phyloP scores from a whole-genome alignment of 2,113 vertebrate species.

The Lagopus muta region DNA sequence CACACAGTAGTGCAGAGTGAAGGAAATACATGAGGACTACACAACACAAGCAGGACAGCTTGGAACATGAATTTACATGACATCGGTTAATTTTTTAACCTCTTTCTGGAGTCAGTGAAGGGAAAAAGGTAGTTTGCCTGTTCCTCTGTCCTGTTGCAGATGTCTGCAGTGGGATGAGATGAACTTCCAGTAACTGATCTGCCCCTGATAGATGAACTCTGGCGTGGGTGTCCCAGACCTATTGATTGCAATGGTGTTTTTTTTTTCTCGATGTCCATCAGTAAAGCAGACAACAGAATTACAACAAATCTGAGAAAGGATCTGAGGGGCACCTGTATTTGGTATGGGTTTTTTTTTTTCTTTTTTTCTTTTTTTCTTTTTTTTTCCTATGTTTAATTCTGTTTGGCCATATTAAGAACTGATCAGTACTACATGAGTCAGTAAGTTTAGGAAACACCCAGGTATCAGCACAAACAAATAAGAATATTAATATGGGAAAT shows the following conservation, averaged over 20 bases:
- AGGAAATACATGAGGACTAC: neutral
- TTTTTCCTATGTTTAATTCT: neutral
- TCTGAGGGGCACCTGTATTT: neutral
- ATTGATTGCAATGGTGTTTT: neutral
- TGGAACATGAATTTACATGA: neutral
- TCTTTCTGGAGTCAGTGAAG: neutral
- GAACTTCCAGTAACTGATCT: neutral
- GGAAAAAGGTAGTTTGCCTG: fast-evolving
- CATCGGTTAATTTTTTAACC: neutral
- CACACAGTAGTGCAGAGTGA: neutral
- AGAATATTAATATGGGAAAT: neutral
- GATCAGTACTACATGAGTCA: neutral
- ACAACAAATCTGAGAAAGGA: neutral
- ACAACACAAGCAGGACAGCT: neutral
- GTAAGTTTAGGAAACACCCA: neutral
- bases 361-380: neutral
- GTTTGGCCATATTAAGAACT: neutral
- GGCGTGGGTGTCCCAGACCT: neutral
- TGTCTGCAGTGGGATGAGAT: neutral
- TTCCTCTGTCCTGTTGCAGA: neutral
- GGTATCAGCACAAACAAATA: neutral
- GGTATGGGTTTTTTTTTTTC: neutral
- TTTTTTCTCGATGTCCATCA: neutral
- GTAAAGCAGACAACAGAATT: neutral
- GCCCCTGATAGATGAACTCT: neutral